These are phyloP conservation scores for Equus quagga DNA, from an alignment of 2,113 vertebrate genomes.

Conservation along the genomic window DNA sequence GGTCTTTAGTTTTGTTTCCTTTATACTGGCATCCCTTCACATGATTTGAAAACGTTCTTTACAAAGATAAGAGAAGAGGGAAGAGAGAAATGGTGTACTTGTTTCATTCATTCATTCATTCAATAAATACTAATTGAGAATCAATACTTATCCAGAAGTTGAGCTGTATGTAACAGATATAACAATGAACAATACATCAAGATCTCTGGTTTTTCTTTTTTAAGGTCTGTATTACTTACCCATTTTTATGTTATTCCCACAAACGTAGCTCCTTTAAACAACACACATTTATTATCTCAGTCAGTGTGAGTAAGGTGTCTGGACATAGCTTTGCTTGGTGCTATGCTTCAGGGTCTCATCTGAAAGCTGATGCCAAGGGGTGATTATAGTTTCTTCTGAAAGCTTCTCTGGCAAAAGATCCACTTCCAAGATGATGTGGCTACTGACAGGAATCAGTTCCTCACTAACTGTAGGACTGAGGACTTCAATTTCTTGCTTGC, in stretches of 20 bases:
- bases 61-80: neutral
- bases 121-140: neutral
- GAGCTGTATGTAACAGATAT: neutral
- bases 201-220: neutral
- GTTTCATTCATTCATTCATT: neutral
- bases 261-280: neutral
- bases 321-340: neutral
- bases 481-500: neutral
- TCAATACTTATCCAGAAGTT: neutral
- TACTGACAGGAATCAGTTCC: neutral
- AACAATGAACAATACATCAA: neutral
- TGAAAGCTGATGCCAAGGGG: neutral
- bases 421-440: neutral
- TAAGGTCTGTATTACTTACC: neutral
- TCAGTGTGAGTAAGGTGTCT: neutral
- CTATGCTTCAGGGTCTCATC: neutral
- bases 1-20: neutral
- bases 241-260: neutral
- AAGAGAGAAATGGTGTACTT: neutral
- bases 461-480: neutral
- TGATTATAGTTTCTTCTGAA: neutral
- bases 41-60: neutral
- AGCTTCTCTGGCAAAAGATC: neutral
- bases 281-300: neutral
- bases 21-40: neutral